phyloP scores from a whole-genome alignment of 2,888 invertebrate genomes.

The Drosophila lacicola region DNA sequence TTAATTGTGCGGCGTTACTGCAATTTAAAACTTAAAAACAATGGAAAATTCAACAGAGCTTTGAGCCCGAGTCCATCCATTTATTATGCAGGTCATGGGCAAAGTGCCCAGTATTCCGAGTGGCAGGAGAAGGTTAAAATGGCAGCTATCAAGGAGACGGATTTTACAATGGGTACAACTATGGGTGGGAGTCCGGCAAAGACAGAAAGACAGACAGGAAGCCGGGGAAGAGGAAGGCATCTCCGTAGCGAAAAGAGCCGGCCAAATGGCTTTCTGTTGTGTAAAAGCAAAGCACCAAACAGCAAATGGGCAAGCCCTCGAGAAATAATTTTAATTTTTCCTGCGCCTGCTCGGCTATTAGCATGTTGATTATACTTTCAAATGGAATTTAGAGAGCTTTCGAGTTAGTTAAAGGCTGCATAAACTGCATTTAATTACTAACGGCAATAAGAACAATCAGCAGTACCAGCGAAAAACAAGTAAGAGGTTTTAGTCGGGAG shows the following conservation, averaged over 20 bases:
- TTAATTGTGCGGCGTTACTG: constrained; percentile 63
- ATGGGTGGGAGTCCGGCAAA: constrained; percentile 8
- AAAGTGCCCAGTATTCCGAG: constrained; percentile 50
- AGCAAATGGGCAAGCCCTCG: constrained; percentile 39
- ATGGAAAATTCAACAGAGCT: constrained; percentile 42
- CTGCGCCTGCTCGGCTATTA: constrained; percentile 36
- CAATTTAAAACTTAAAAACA: constrained; percentile 48
- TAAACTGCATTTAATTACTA: constrained; percentile 77
- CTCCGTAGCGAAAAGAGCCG: constrained; percentile 4
- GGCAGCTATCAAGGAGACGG: constrained; percentile 7
- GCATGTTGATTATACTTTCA: constrained; percentile 75
- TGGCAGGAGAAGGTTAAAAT: constrained; percentile 35
- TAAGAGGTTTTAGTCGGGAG: no score
- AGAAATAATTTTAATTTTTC: constrained; percentile 55
- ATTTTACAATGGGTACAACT: constrained; percentile 19
- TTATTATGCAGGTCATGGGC: constrained; percentile 78
- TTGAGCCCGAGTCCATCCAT: constrained; percentile 33
- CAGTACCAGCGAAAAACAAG: constrained; percentile 7
- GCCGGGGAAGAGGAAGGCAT: constrained; percentile 1
- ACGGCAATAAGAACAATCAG: constrained; percentile 34
- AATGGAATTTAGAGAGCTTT: constrained; percentile 67
- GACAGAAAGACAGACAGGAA: background rate
- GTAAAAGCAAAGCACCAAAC: constrained; percentile 10
- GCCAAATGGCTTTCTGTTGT: background rate
- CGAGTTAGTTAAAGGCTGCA: constrained; percentile 53